These are phyloP conservation scores for Engraulis encrasicolus DNA, from an alignment of 2,113 vertebrate genomes.

Conservation along the genomic window DNA sequence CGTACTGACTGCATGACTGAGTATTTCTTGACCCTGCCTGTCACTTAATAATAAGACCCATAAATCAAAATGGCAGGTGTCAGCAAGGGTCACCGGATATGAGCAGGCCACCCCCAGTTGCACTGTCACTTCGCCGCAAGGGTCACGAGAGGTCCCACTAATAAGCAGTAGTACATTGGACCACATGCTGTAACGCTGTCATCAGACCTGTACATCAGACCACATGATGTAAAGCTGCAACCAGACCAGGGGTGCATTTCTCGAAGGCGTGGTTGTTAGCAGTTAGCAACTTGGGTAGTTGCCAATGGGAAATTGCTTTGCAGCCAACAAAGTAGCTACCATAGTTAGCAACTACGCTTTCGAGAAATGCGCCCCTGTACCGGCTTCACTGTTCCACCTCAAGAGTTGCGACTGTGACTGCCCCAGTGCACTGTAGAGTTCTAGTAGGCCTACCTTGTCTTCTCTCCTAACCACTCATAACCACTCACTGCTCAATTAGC, in stretches of 20 bases:
- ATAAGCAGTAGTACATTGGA: background rate
- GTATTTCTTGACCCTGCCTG: background rate
- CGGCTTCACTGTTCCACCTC: background rate
- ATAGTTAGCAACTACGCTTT: too few relatives aligned
- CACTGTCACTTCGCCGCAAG: background rate
- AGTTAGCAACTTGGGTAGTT: too few relatives aligned
- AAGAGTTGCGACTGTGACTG: background rate
- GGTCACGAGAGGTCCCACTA: background rate
- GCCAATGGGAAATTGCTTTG: too few relatives aligned
- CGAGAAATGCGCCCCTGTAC: background rate
- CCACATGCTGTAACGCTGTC: too few relatives aligned
- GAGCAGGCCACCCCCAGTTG: background rate
- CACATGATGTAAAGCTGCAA: too few relatives aligned
- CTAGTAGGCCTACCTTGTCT: too few relatives aligned
- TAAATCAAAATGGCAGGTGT: constrained; percentile 11
- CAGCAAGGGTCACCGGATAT: constrained; percentile 14
- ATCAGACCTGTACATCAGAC: too few relatives aligned
- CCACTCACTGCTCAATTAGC: background rate
- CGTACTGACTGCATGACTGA: background rate
- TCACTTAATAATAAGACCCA: constrained; percentile 10
- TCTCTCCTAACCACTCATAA: too few relatives aligned
- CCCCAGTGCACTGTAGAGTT: background rate
- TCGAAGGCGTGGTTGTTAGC: too few relatives aligned
- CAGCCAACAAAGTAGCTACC: too few relatives aligned
- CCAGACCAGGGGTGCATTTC: too few relatives aligned